phyloP scores from a whole-genome alignment of 2,888 invertebrate species.

The Chelonus formosanus region DNA sequence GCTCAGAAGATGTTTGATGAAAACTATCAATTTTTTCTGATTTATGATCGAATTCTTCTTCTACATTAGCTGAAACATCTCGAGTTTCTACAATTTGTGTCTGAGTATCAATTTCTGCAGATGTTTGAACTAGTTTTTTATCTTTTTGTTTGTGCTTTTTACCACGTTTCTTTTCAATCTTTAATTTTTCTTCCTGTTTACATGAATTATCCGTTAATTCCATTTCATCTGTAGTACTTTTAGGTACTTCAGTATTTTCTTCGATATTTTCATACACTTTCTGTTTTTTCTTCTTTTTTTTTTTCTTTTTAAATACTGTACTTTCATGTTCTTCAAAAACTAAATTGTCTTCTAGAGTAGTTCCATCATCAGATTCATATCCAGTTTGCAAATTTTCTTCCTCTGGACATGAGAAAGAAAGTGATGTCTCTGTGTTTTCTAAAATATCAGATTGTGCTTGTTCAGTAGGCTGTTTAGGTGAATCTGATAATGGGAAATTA shows the following conservation, averaged over 20 bases:
- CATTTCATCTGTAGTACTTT: slow-evolving; percentile 57
- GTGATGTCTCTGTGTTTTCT: slow-evolving; percentile 44
- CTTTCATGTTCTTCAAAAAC: slow-evolving; percentile 58
- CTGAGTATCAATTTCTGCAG: slow-evolving; percentile 51
- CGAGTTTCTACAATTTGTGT: slow-evolving; percentile 46
- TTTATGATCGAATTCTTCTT: slow-evolving; percentile 42
- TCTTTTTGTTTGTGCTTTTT: slow-evolving; percentile 49
- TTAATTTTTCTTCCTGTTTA: slow-evolving; percentile 48
- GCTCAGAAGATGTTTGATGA: slow-evolving; percentile 71
- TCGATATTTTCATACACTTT: slow-evolving; percentile 68
- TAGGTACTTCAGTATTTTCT: slow-evolving; percentile 66
- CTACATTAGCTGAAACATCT: slow-evolving; percentile 46
- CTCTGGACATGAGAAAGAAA: slow-evolving; percentile 45
- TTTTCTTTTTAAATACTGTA: slow-evolving; percentile 60
- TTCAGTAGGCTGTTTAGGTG: slow-evolving; percentile 67
- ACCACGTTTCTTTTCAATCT: slow-evolving; percentile 66
- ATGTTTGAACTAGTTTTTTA: slow-evolving; percentile 42
- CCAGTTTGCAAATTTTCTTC: slow-evolving; percentile 63
- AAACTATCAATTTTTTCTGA: slow-evolving; percentile 50
- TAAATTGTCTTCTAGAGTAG: slow-evolving; percentile 69
- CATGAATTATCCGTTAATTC: slow-evolving; percentile 63
- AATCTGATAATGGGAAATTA: slow-evolving; percentile 66
- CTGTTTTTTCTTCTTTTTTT: slow-evolving; percentile 65
- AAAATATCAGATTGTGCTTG: slow-evolving; percentile 60
- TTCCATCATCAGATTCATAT: slow-evolving; percentile 79